Evolutionary conservation across 2,888 invertebrate species (phyloP), one percentile per base, ranked within the genome.

Genomic region (Leptopilina myrica): DNA sequence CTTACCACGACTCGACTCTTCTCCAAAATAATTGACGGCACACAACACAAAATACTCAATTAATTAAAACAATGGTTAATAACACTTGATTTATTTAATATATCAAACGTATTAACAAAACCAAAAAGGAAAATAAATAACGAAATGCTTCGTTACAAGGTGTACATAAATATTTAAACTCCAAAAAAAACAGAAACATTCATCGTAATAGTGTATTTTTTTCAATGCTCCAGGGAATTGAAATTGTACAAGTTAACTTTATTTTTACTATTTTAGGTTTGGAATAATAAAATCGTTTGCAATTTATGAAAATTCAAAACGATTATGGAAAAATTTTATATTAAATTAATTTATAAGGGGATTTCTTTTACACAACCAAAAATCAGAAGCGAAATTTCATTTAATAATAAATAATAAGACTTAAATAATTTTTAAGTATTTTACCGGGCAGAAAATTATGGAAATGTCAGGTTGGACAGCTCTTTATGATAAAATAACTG

Each of bases 381-480:
- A 49, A 49, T 67, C 20, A 20, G 20, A 67, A 49, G 49, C 20
- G 43, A 46, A 20, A 11, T 11, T 67, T 12, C n/a, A 5, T 46
- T 67, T 53, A 20, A 33, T 33, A 33, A 33, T 33, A 33, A 33
- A 3, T 33, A 33, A 33, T 33, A 33, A 33, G 20, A 20, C 14
- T 26, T 26, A 20, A 26, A 26, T 49, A 7, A 69, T 53, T 69
- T 20, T 20, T 46, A 67, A 33, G 33, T 33, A 20, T 20, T 69
- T 53, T 49, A 14, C 4, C 0, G 11, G 33, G 9, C 33, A 56
- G 33, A 56, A 8, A 8, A n/a, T 56, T 5, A 5, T 56, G 33
- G 9, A 53, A 73, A 40, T 8, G 56, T 53, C 59, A 59, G 33
- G 73, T 73, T 73, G 73, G 73, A 73, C 73, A 73, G 73, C 56